Base-by-base conservation (phyloP, 2,797 vertebrate species). In the Sebastes hopkinsi region DNA sequence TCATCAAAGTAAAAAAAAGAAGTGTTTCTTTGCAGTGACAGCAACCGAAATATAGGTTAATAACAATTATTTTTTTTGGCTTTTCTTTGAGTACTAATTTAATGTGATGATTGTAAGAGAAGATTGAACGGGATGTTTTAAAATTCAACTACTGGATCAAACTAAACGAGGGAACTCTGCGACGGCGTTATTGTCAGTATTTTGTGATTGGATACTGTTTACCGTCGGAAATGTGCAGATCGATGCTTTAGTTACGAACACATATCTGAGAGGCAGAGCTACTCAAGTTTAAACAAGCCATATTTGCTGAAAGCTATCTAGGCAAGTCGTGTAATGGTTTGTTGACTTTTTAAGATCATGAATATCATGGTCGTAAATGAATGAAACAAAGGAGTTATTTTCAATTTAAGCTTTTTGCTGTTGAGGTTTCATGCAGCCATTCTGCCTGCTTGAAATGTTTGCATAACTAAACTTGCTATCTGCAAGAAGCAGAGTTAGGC, bases 1-100 rank as follows among this genome's bases (percentile, higher is more conserved):
- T 95, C 93, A 94, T 95, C 94, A 94, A 95, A 95, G 95, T 95
- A 72, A 86, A 81, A 88, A 50, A 52, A 52, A 84, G 55, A 87
- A 76, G 46, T 50, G 29, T 87, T 91, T 89, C 61, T 85, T 89
- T 88, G 77, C 77, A 80, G 83, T 79, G 66, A 83, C 75, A 82
- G 58, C 72, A 83, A 90, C 77, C 72, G 50, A 81, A 75, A 76
- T 68, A 29, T 81, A 52, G 27, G 66, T 73, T 79, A 65, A 29
- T 79, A 62, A 29, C 64, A 38, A 38, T 38, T 38, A 69, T 36
- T 81, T 75, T 85, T 27, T 82, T 81, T 54, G 72, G 88, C 75
- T 89, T 90, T 84, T 83, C 64, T 87, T 86, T 83, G 72, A 79
- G 52, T 81, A 72, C 68, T 83, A 38, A 72, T 86, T 72, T 30